A percentile compares a stretch with the other conserved stretches of the same genome.
Evolutionary conservation across 2,888 invertebrate species (phyloP).

Genomic region (Icerya purchasi): DNA sequence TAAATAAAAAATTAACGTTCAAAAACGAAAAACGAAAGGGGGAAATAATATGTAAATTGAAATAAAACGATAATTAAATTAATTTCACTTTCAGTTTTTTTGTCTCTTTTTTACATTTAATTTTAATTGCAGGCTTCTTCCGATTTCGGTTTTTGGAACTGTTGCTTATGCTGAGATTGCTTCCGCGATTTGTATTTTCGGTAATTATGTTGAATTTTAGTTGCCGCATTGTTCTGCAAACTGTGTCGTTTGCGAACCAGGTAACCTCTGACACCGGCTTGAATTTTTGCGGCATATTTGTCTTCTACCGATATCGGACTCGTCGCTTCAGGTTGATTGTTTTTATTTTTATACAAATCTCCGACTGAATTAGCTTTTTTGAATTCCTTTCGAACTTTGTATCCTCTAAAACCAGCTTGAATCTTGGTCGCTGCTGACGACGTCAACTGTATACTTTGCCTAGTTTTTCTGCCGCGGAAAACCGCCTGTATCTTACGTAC

Average conservation of each 20-base stretch:
- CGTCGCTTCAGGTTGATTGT: slow-evolving; percentile 3
- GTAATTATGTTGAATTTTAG: slow-evolving; percentile 11
- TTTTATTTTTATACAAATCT: slow-evolving; percentile 8
- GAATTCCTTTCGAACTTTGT: slow-evolving; percentile 22
- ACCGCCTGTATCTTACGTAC: slow-evolving; percentile 34
- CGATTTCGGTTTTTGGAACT: no score
- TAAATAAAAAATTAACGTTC: no score
- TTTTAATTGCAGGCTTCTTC: no score
- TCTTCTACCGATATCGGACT: slow-evolving; percentile 3
- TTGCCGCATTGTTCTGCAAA: slow-evolving; percentile 9
- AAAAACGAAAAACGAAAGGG: no score
- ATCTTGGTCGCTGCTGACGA: slow-evolving; percentile 23
- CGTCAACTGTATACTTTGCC: slow-evolving; percentile 16
- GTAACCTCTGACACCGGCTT: slow-evolving; percentile 20
- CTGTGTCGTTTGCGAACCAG: slow-evolving; percentile 17
- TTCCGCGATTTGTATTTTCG: slow-evolving; percentile 11
- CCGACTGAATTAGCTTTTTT: slow-evolving; percentile 10
- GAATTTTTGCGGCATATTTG: slow-evolving; percentile 18
- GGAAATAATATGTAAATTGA: no score
- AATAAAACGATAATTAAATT: no score
- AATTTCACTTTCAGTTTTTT: no score
- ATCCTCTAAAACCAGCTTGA: slow-evolving; percentile 34
- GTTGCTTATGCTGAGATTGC: no score
- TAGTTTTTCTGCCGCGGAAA: slow-evolving; percentile 30
- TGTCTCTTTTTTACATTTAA: no score